Conservation (phyloP, 2,797 vertebrate genomes). For the Lophotriccus pileatus region DNA sequence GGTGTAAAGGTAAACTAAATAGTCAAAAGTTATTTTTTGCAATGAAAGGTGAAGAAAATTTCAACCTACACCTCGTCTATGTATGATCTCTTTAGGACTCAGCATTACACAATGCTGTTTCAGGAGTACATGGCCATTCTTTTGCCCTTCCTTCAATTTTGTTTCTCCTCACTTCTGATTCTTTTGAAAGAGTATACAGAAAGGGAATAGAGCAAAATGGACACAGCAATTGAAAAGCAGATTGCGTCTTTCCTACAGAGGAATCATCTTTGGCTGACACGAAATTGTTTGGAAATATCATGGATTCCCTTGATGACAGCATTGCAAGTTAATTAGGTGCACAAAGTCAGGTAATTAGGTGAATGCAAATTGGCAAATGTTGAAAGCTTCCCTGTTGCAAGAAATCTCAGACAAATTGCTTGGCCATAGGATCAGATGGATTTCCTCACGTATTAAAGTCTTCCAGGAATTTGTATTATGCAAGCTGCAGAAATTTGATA, state of each 20-base stretch:
- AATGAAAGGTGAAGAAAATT: neutral
- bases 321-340: slow-evolving; percentile 33
- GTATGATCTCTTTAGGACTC: neutral
- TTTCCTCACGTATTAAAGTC: neutral
- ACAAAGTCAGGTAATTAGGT: slow-evolving; percentile 23
- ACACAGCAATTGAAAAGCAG: neutral
- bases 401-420: neutral
- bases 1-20: neutral
- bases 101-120: neutral
- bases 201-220: neutral
- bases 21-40: neutral
- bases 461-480: neutral
- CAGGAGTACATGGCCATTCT: neutral
- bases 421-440: neutral
- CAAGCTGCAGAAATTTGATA: neutral
- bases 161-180: neutral
- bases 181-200: neutral
- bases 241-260: neutral
- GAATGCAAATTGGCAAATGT: slow-evolving; percentile 7
- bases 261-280: neutral
- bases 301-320: slow-evolving; percentile 15
- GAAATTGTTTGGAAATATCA: slow-evolving; percentile 40
- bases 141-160: neutral
- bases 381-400: neutral
- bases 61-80: neutral